These are phyloP conservation scores for Aplodontia rufa DNA, from an alignment of 2,113 vertebrate species.

Conservation along the genomic window DNA sequence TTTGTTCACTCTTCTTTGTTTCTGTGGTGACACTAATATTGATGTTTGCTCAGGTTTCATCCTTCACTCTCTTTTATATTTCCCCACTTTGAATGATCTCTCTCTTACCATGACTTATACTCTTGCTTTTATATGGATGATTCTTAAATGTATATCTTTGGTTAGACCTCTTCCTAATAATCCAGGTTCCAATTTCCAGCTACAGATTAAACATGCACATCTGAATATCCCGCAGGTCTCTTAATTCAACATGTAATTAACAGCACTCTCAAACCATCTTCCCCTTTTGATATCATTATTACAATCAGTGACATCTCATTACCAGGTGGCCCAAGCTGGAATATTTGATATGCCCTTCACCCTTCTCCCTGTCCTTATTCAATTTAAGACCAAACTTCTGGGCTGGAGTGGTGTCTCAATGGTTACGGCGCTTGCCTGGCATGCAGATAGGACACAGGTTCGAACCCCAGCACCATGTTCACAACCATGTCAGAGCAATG, in stretches of 20 bases:
- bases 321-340: not conserved
- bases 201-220: not conserved
- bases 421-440: no score
- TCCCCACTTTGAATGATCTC: not conserved
- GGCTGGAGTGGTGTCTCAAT: no score
- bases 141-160: not conserved
- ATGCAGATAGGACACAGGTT: no score
- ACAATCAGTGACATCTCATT: not conserved
- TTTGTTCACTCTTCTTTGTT: not conserved
- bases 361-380: not conserved
- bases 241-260: not conserved
- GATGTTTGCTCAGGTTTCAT: not conserved
- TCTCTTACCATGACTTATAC: not conserved
- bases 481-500: no score
- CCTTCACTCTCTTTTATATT: not conserved
- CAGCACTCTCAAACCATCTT: not conserved
- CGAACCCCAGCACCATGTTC: no score
- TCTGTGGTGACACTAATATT: not conserved
- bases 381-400: not conserved
- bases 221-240: not conserved
- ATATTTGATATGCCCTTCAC: not conserved
- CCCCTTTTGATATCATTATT: not conserved
- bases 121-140: not conserved
- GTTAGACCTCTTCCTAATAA: not conserved
- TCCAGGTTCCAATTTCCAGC: not conserved